These are phyloP conservation scores for Stenurella melanura DNA, from an alignment of 2,888 invertebrate species.

Conservation along the genomic window DNA sequence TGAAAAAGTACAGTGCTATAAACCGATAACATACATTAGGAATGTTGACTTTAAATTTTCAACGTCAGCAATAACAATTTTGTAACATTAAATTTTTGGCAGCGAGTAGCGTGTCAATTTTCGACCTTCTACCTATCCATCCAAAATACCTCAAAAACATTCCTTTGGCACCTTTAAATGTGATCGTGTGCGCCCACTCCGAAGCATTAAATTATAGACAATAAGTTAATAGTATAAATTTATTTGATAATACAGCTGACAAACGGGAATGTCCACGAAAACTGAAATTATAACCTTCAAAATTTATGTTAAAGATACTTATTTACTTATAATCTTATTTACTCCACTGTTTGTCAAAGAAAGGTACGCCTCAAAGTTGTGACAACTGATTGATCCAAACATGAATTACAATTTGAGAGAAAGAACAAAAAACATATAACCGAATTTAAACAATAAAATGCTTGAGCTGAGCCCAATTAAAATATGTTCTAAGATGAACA, in stretches of 20 bases:
- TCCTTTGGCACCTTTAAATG: background rate
- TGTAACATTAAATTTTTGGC: background rate
- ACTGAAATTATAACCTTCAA: conserved; percentile 56
- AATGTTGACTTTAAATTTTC: background rate
- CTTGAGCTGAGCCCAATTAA: conserved; percentile 61
- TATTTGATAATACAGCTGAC: conserved; percentile 72
- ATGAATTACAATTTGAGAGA: conserved; percentile 55
- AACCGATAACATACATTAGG: no score
- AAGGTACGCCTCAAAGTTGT: conserved; percentile 57
- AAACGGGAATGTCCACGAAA: conserved; percentile 72
- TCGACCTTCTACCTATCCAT: background rate
- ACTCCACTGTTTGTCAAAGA: conserved; percentile 66
- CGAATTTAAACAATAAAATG: conserved; percentile 66
- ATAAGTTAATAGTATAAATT: conserved; percentile 71
- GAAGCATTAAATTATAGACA: conserved; percentile 60
- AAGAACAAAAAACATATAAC: conserved; percentile 50
- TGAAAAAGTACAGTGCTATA: no score
- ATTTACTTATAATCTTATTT: conserved; percentile 49
- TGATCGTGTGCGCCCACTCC: conserved; percentile 6
- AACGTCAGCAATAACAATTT: background rate
- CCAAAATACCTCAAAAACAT: conserved; percentile 7
- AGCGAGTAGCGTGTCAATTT: background rate
- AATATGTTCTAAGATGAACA: conserved; percentile 67
- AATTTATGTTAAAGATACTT: conserved; percentile 50
- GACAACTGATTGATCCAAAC: conserved; percentile 37